Base-by-base conservation (phyloP, 1,140 invertebrate species). In the Zaprionus africanus region DNA sequence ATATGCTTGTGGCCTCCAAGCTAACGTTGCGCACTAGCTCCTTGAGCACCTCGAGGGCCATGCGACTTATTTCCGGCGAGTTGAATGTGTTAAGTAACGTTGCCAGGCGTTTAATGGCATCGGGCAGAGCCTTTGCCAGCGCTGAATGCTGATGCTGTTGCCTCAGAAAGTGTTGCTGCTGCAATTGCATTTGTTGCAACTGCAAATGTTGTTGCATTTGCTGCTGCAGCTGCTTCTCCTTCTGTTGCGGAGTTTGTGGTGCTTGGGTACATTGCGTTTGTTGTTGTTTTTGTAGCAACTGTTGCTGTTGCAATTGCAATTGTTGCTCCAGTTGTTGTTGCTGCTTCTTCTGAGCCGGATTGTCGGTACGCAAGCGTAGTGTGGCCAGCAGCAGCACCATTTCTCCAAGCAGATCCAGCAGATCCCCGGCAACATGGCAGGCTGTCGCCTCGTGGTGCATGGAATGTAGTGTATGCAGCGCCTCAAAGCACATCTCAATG, bases 401-500 rank as follows among this genome's bases (percentile, higher is more conserved):
- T 82, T 98, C 96, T 1, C 96, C 95, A 56, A 98, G 94, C 11
- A 98, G 94, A 69, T 98, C 97, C 12, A 97, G 95, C 38, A 98
- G 93, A 90, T 98, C 98, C 1, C 95, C 95, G 5, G 96, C 96
- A 15, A 98, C 93, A 92, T 97, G 97, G 87, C 97, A 98, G 0
- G 97, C 97, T 5, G 97, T 98, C 15, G 97, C 97, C 93, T 99
- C 98, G 83, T 98, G 97, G 90, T 98, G 97, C 96, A 98, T 98
- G 78, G 97, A 96, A 93, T 98, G 97, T 64, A 98, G 93, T 74
- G 97, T 98, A 93, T 97, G 96, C 84, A 98, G 95, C 17, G 97
- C 97, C 94, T 98, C 97, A 92, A 98, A 96, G 22, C 97, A 95
- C 94, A 98, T 96, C 71, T 96, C 95, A 43, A 99, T 93, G 6